Evolutionary conservation across 2,888 invertebrate genomes (phyloP).

Genomic region (Drosophila buzzatii): DNA sequence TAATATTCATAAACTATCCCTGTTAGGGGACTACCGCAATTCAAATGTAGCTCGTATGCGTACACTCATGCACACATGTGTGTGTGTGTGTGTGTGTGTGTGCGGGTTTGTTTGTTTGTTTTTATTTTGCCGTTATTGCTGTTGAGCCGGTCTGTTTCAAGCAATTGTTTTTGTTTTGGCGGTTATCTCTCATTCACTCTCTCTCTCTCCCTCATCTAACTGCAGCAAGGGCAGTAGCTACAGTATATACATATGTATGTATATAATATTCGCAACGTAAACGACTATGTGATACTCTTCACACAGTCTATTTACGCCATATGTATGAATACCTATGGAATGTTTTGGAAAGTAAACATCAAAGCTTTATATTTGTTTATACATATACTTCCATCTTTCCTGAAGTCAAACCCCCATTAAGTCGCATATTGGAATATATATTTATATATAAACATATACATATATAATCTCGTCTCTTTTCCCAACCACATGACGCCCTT

Average conservation of each 20-base stretch:
- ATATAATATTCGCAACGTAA: not conserved
- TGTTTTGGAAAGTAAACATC: too few relatives aligned
- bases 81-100: not conserved
- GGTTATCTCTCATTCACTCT: conserved; percentile 7
- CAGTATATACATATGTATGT: not conserved
- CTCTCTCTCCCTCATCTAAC: conserved; percentile 2
- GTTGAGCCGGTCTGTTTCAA: conserved; percentile 6
- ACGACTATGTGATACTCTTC: conserved; percentile 1
- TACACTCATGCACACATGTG: not conserved
- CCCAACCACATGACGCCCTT: not conserved
- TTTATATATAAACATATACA: not conserved
- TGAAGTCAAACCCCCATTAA: not conserved
- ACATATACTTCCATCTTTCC: not conserved
- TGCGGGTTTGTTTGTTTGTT: not conserved
- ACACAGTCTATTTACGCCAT: not conserved
- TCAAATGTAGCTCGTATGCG: not conserved
- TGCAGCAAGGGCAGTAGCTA: conserved; percentile 21
- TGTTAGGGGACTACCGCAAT: conserved; percentile 15
- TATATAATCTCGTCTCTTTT: not conserved
- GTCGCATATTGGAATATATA: not conserved
- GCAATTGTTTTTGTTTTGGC: conserved; percentile 11
- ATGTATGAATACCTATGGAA: not conserved
- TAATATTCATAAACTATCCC: conserved; percentile 2
- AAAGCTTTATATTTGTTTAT: not conserved
- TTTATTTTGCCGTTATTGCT: not conserved